Percentiles rank a stretch among this genome's conserved stretches.
Conservation (phyloP, 2,797 vertebrate species). For the Cheirogaleus major region DNA sequence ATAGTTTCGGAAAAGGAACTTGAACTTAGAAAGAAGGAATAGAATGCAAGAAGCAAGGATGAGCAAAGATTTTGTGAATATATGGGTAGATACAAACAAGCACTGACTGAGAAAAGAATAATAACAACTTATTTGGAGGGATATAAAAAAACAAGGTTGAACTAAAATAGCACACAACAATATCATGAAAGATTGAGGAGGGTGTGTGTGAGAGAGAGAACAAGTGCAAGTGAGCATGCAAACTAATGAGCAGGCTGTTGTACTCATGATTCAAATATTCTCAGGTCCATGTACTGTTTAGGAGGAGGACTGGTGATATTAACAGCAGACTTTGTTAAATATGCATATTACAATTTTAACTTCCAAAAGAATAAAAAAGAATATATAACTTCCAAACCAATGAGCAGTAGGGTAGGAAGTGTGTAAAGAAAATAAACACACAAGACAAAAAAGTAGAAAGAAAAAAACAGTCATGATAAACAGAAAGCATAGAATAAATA, state of each 20-base stretch:
- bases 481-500: background rate
- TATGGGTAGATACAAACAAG: background rate
- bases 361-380: background rate
- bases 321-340: background rate
- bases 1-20: background rate
- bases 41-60: background rate
- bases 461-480: background rate
- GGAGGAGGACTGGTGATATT: background rate
- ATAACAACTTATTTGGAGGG: background rate
- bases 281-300: background rate
- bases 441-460: background rate
- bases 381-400: background rate
- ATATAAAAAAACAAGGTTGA: background rate
- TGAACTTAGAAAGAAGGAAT: background rate
- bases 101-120: background rate
- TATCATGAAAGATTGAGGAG: background rate
- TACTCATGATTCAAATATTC: background rate
- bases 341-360: background rate
- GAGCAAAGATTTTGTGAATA: background rate
- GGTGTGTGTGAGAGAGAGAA: background rate
- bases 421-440: background rate
- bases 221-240: background rate
- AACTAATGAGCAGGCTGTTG: background rate
- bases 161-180: background rate
- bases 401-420: background rate